Conservation (phyloP, 2,113 vertebrate species). For the Bubo scandiacus region DNA sequence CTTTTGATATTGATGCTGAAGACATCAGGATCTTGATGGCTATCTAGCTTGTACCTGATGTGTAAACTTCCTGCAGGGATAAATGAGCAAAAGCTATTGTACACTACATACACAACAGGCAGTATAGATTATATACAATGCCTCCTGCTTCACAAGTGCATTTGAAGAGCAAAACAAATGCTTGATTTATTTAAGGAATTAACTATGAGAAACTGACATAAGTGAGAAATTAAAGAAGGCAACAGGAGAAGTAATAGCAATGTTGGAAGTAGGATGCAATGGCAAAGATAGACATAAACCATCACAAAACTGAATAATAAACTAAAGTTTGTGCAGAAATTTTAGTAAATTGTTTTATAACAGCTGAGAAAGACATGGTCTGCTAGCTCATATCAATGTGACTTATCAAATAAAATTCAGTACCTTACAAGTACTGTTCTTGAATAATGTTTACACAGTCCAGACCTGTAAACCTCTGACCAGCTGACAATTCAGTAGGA, state of each 20-base stretch:
- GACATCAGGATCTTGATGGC: slow-evolving; percentile 75
- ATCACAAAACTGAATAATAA: neutral
- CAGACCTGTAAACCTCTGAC: neutral
- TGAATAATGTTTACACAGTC: neutral
- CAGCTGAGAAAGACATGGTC: neutral
- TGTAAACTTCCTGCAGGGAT: slow-evolving; percentile 80
- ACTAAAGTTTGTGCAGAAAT: neutral
- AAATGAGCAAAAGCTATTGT: neutral
- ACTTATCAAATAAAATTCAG: neutral
- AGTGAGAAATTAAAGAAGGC: neutral
- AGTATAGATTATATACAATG: neutral
- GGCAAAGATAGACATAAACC: neutral
- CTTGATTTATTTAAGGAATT: neutral
- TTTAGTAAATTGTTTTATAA: neutral
- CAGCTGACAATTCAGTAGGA: neutral
- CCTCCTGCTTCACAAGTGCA: neutral
- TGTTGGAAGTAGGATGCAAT: neutral
- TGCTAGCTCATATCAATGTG: neutral
- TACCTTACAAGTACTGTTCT: neutral
- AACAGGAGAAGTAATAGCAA: neutral
- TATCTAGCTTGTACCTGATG: slow-evolving; percentile 80
- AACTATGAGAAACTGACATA: neutral
- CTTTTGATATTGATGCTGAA: slow-evolving; percentile 72
- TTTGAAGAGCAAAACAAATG: neutral
- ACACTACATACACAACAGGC: neutral